Base-by-base conservation (phyloP, 2,888 invertebrate species). In the Salticus scenicus region DNA sequence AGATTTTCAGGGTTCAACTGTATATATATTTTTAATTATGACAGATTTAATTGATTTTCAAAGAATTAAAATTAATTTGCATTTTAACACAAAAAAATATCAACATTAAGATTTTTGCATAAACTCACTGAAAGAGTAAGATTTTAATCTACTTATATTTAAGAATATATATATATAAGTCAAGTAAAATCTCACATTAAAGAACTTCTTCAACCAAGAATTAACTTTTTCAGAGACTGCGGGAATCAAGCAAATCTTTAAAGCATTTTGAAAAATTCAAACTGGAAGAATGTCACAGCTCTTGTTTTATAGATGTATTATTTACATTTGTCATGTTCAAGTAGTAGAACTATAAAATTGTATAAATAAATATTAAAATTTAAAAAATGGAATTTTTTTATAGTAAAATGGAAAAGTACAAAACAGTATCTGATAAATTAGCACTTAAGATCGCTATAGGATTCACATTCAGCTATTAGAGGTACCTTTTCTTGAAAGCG, bases 371-470 rank as follows among this genome's bases (percentile, higher is more conserved):
- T 57, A 57, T 57, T 57, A 57, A 57, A 57, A 57, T 57, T 2
- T 20, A 24, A 57, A 57, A 57, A 57, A 24, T 24, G 24, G 24
- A 24, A 57, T 24, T 57, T 57, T 37, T 37, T 10, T 7, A 10
- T 57, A 57, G 57, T 24, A 7, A 4, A 57, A 57, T 57, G 57
- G 57, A 57, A 57, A 57, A 57, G 24, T 57, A 57, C 24, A 57
- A 57, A 57, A 47, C 4, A 17, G 57, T 57, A 24, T 57, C 57
- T 57, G 24, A 57, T 47, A 17, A n/a, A 57, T 75, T 64, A 86
- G 30, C 75, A 77, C 51, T 86, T 86, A 12, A 86, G 69, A 75
- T 86, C 85, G 4, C 80, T 80, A 42, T 64, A 86, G 1, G 80
- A 86, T 42, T 86, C 80, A 41, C 85, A 86, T 33, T 80, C 79